These are phyloP conservation scores for Halocynthia roretzi DNA, from an alignment of 23 tunicate genomes.

Conservation along the genomic window DNA sequence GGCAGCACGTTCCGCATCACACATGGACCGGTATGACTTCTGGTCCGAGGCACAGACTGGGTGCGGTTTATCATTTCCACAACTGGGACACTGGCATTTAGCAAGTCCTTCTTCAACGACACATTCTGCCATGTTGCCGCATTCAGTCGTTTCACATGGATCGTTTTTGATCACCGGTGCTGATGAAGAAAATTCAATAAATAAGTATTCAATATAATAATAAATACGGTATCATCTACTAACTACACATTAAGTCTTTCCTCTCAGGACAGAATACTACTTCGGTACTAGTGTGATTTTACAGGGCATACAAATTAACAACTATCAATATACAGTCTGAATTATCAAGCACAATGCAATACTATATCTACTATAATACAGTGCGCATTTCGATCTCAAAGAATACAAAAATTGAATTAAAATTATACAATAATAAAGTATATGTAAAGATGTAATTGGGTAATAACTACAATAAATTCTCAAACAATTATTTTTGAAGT, in stretches of 20 bases:
- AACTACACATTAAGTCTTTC: neutral
- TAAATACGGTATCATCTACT: neutral
- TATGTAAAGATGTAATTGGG: too few species aligned
- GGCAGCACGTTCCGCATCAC: slow-evolving; percentile 40
- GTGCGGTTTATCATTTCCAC: slow-evolving; percentile 19
- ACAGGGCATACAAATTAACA: too few species aligned
- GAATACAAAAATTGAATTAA: too few species aligned
- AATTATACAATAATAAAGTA: too few species aligned
- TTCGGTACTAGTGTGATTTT: too few species aligned
- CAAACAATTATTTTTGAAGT: too few species aligned
- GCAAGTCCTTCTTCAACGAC: slow-evolving; percentile 17
- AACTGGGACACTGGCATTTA: slow-evolving; percentile 47
- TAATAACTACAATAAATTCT: too few species aligned
- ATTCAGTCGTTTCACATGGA: slow-evolving; percentile 26
- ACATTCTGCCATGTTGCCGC: slow-evolving; percentile 55
- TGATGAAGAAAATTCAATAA: slow-evolving; percentile 7
- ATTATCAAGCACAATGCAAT: too few species aligned
- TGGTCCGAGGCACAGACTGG: slow-evolving; percentile 78
- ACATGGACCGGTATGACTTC: slow-evolving; percentile 30
- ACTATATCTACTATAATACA: too few species aligned
- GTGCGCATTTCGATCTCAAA: too few species aligned
- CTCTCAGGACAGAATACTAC: too few species aligned
- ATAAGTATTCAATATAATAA: neutral
- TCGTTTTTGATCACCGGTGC: slow-evolving; percentile 46
- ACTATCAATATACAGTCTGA: too few species aligned